Percentiles rank a stretch among this genome's conserved stretches.
phyloP scores from a whole-genome alignment of 2,797 vertebrate species.

The Pampus argenteus region DNA sequence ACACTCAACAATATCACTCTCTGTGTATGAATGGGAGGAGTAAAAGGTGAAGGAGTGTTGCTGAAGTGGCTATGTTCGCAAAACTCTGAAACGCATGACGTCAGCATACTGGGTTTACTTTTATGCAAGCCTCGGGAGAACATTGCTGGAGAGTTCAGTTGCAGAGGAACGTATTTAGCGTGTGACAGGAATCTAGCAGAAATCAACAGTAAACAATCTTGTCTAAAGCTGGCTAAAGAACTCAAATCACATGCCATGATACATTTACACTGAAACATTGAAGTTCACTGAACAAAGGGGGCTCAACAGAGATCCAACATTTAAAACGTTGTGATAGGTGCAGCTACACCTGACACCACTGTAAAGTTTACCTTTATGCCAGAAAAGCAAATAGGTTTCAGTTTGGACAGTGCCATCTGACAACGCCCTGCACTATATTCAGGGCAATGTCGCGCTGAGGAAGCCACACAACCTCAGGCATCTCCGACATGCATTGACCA shows the following conservation, averaged over 20 bases:
- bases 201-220: slow-evolving; percentile 27
- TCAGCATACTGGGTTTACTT: slow-evolving; percentile 71
- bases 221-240: slow-evolving; percentile 6
- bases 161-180: slow-evolving; percentile 39
- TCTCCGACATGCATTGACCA: slow-evolving; percentile 73
- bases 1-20: slow-evolving; percentile 72
- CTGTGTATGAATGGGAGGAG: slow-evolving; percentile 56
- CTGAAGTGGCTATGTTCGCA: slow-evolving; percentile 65
- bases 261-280: neutral
- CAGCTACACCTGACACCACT: slow-evolving; percentile 11
- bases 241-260: slow-evolving; percentile 10
- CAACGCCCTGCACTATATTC: slow-evolving; percentile 79
- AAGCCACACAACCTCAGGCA: slow-evolving; percentile 81
- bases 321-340: slow-evolving; percentile 1
- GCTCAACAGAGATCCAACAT: neutral
- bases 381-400: slow-evolving; percentile 37
- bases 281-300: neutral
- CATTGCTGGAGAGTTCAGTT: slow-evolving; percentile 34
- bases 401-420: slow-evolving; percentile 49
- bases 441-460: slow-evolving; percentile 67
- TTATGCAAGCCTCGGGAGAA: slow-evolving; percentile 65
- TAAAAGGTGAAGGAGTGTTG: slow-evolving; percentile 63
- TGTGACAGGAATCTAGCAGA: slow-evolving; percentile 21
- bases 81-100: slow-evolving; percentile 62
- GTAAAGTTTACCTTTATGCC: slow-evolving; percentile 40